Conservation (phyloP, 1,140 invertebrate species). For the Paramacrobiotus metropolitanus region DNA sequence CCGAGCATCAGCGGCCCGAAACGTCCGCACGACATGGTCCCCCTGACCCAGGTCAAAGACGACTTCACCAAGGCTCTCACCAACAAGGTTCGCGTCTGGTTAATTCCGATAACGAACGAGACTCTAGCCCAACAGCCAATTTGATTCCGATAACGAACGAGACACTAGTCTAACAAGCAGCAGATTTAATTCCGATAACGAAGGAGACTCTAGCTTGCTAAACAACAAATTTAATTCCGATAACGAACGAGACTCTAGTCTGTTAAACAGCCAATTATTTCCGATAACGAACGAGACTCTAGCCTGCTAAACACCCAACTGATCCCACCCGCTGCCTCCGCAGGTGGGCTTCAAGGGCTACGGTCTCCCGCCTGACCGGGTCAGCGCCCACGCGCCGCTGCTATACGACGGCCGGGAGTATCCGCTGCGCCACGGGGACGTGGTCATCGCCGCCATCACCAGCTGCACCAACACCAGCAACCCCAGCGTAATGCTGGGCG, state of each 20-base stretch:
- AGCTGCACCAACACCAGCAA: slow-evolving; percentile 95
- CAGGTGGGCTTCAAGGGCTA: slow-evolving; percentile 87
- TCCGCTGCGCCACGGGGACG: slow-evolving; percentile 63
- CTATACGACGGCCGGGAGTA: slow-evolving; percentile 56
- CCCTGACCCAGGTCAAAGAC: slow-evolving; percentile 61
- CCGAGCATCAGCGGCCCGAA: slow-evolving; percentile 90
- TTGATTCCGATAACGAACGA: too few species aligned
- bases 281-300: too few species aligned
- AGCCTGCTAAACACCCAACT: too few species aligned
- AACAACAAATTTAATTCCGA: too few species aligned
- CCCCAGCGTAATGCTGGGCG: slow-evolving; percentile 87
- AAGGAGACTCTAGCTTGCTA: too few species aligned
- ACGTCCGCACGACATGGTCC: slow-evolving; percentile 78
- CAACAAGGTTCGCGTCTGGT: slow-evolving; percentile 51
- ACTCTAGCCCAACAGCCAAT: too few species aligned
- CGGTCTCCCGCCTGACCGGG: slow-evolving; percentile 44
- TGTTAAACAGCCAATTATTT: too few species aligned
- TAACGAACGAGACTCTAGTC: too few species aligned
- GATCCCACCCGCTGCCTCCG: too few species aligned
- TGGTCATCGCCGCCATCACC: slow-evolving; percentile 90
- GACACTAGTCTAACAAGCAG: too few species aligned
- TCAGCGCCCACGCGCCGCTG: slow-evolving; percentile 41
- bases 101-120: too few species aligned
- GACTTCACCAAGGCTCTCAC: slow-evolving; percentile 66
- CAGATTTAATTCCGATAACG: too few species aligned